phyloP scores from a whole-genome alignment of 2,113 vertebrate species.

The Grammatotria lemairii region DNA sequence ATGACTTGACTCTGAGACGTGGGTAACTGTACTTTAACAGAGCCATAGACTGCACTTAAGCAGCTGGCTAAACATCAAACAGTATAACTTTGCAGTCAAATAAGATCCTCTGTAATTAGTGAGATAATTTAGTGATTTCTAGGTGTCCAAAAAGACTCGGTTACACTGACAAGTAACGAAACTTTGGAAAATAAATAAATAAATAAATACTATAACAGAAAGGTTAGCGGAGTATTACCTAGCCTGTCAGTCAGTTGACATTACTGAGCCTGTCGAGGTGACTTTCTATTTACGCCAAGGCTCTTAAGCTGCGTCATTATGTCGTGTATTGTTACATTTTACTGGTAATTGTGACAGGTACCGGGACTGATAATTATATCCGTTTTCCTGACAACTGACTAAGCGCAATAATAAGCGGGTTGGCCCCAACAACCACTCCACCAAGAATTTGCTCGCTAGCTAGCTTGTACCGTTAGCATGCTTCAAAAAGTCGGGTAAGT shows the following conservation, averaged over 20 bases:
- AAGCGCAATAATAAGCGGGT: not conserved
- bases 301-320: not conserved
- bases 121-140: not conserved
- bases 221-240: not conserved
- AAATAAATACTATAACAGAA: not conserved
- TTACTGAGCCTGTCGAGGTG: not conserved
- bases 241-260: not conserved
- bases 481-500: not conserved
- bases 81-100: not conserved
- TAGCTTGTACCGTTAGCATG: slow-evolving; percentile 18
- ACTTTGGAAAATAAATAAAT: not conserved
- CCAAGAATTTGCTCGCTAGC: not conserved
- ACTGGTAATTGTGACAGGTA: not conserved
- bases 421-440: not conserved
- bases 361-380: not conserved
- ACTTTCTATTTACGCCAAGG: not conserved
- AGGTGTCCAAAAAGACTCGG: not conserved
- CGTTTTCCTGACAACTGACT: not conserved
- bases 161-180: not conserved
- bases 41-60: not conserved
- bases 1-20: not conserved
- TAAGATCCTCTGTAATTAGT: not conserved
- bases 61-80: not conserved
- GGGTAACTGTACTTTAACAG: not conserved
- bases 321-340: not conserved